These are phyloP conservation scores for Baccha elongata DNA, from an alignment of 2,888 invertebrate species.

Conservation along the genomic window DNA sequence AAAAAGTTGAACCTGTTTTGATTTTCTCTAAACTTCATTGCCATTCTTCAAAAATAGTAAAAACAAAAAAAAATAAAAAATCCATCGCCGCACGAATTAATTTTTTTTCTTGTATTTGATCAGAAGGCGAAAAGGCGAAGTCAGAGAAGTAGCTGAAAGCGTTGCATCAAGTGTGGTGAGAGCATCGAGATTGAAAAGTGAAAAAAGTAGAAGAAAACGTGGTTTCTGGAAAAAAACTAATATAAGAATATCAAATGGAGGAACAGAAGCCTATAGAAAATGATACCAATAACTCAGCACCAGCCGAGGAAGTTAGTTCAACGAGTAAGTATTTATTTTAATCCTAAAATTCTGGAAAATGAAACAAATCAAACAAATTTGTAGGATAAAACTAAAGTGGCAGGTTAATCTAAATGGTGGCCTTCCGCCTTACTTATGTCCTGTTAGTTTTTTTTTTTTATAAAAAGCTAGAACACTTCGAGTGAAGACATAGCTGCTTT, in stretches of 20 bases:
- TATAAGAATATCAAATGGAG: slow-evolving; percentile 61
- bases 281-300: slow-evolving; percentile 75
- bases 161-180: slow-evolving; percentile 67
- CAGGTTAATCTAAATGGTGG: slow-evolving; percentile 8
- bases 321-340: slow-evolving; percentile 79
- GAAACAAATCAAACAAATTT: no score
- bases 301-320: slow-evolving; percentile 81
- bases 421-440: slow-evolving; percentile 3
- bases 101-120: slow-evolving; percentile 43
- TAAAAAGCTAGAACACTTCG: slow-evolving; percentile 15
- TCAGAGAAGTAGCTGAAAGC: slow-evolving; percentile 61
- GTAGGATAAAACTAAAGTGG: no score
- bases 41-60: slow-evolving; percentile 1
- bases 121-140: slow-evolving; percentile 38
- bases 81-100: slow-evolving; percentile 36
- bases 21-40: slow-evolving; percentile 2
- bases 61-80: slow-evolving; percentile 14
- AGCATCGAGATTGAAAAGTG: slow-evolving; percentile 59
- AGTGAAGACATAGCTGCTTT: slow-evolving; percentile 56
- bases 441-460: slow-evolving; percentile 33
- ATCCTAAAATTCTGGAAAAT: no score
- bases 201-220: slow-evolving; percentile 64
- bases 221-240: slow-evolving; percentile 56
- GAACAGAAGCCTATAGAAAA: slow-evolving; percentile 77
- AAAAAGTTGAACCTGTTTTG: slow-evolving; percentile 1